These are phyloP conservation scores for Plagiodera versicolora DNA, from an alignment of 2,888 invertebrate species.

Conservation along the genomic window DNA sequence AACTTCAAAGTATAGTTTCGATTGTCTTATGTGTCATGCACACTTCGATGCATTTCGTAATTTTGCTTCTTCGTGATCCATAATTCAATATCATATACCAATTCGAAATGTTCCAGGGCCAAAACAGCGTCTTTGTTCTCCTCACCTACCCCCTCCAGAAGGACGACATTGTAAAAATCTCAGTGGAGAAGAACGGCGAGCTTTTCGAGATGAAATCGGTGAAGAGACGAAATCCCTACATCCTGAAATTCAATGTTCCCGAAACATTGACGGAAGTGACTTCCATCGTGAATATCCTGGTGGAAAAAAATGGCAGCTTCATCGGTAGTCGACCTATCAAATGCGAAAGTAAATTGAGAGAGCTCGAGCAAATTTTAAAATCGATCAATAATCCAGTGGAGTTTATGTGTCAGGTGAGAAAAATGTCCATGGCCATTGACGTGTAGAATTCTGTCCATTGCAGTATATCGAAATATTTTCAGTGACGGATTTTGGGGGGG, in stretches of 20 bases:
- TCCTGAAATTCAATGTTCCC: conserved; percentile 81
- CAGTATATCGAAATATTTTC: too few species aligned
- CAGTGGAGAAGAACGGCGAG: conserved; percentile 80
- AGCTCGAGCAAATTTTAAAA: conserved; percentile 78
- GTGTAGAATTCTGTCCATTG: too few species aligned
- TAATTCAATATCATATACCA: too few species aligned
- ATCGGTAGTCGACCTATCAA: conserved; percentile 83
- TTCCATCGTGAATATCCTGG: conserved; percentile 77
- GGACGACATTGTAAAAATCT: conserved; percentile 76
- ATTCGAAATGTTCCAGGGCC: conserved; percentile 67
- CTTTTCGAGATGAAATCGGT: conserved; percentile 69
- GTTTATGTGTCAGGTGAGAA: conserved; percentile 81
- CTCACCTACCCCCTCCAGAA: conserved; percentile 76
- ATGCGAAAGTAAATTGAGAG: conserved; percentile 81
- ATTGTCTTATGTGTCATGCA: too few species aligned
- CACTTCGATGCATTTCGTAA: too few species aligned
- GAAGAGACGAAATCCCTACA: conserved; percentile 81
- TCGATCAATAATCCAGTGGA: conserved; percentile 80
- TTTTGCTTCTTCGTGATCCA: too few species aligned
- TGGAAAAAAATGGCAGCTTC: conserved; percentile 78
- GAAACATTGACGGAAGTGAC: conserved; percentile 81
- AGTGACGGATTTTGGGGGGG: too few species aligned
- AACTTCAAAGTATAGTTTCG: too few species aligned
- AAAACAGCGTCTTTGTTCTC: conserved; percentile 79
- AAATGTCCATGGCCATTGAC: too few species aligned